These are phyloP conservation scores for Caranx melampygus DNA, from an alignment of 2,113 vertebrate species.

Conservation along the genomic window DNA sequence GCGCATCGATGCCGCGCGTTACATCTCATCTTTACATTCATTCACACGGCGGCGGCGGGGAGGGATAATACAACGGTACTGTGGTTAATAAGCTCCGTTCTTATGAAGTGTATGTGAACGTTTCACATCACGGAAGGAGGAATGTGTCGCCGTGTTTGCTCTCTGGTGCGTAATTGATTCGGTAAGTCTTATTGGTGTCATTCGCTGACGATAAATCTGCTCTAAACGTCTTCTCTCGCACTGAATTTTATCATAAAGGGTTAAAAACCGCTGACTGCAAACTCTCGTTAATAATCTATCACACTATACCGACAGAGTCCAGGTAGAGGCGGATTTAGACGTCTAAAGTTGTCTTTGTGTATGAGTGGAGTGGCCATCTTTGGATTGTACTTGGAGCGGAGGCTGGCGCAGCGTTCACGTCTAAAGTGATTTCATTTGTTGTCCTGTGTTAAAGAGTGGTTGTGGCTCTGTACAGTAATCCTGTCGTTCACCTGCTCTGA, in stretches of 20 bases:
- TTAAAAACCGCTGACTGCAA: background rate
- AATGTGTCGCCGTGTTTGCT: constrained; percentile 38
- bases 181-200: constrained; percentile 71
- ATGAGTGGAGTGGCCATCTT: constrained; percentile 73
- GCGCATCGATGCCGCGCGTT: constrained; percentile 61
- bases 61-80: too few species aligned
- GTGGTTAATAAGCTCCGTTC: background rate
- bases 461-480: background rate
- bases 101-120: background rate
- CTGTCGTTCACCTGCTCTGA: background rate
- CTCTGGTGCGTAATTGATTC: constrained; percentile 66
- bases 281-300: background rate
- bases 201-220: constrained; percentile 5
- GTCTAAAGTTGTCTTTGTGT: constrained; percentile 65
- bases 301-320: fast-evolving
- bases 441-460: background rate
- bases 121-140: background rate
- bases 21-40: background rate
- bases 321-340: background rate
- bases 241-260: background rate
- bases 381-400: constrained; percentile 48
- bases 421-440: background rate
- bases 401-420: constrained; percentile 34
- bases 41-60: background rate
- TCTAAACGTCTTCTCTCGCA: background rate